Percentiles rank a stretch among this genome's conserved stretches.
Evolutionary conservation across 2,797 vertebrate genomes (phyloP).

Genomic region (Cygnus olor): DNA sequence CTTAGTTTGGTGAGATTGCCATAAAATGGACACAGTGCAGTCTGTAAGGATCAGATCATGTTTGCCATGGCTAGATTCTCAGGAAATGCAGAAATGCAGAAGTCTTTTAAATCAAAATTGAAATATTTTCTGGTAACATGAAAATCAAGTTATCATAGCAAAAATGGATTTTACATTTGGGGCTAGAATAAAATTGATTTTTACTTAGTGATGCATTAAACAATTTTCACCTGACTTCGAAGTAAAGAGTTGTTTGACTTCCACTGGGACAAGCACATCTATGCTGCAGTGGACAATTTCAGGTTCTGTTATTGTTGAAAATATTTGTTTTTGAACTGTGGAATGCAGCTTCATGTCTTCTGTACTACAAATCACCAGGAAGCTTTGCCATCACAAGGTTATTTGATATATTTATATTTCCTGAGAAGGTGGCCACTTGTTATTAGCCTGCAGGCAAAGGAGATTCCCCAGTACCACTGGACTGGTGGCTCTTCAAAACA

Average conservation of each 20-base stretch:
- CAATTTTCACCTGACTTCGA: background rate
- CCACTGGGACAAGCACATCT: background rate
- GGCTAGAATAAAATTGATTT: slow-evolving; percentile 28
- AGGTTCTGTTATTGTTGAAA: background rate
- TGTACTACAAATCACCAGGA: background rate
- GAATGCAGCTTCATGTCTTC: background rate
- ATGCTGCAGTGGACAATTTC: background rate
- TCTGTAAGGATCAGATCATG: fast-evolving
- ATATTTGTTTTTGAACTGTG: background rate
- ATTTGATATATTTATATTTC: background rate
- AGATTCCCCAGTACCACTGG: background rate
- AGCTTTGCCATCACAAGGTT: background rate
- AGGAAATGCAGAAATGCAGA: background rate
- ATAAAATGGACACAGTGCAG: fast-evolving
- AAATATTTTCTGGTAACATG: slow-evolving; percentile 1
- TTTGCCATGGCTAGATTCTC: background rate
- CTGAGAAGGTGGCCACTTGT: background rate
- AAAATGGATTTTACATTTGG: slow-evolving; percentile 30
- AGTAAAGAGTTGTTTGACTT: background rate
- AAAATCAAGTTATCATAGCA: background rate
- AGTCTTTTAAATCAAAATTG: background rate
- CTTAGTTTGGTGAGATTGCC: background rate
- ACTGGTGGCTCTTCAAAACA: background rate
- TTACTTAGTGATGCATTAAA: slow-evolving; percentile 5
- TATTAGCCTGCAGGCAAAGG: background rate